Conservation (phyloP, 2,888 invertebrate species). For the Ligdia adustata region DNA sequence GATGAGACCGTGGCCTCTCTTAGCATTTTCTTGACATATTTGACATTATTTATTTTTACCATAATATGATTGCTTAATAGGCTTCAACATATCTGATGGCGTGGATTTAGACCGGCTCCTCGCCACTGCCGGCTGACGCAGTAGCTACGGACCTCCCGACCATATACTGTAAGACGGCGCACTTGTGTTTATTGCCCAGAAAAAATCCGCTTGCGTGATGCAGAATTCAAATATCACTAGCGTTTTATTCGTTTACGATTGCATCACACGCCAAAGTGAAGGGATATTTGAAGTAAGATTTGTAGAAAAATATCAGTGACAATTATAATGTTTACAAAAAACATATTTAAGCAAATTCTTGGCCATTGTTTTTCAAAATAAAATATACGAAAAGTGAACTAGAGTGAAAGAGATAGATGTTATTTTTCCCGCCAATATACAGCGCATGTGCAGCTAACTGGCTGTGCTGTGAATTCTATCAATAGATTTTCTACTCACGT, state of each 20-base stretch:
- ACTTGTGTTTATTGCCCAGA: slow-evolving; percentile 38
- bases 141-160: slow-evolving; percentile 79
- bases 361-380: slow-evolving; percentile 8
- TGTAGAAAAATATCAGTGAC: neutral
- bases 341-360: neutral
- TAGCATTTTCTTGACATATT: slow-evolving; percentile 77
- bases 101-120: slow-evolving; percentile 74
- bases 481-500: slow-evolving; percentile 10
- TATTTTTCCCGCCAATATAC: slow-evolving; percentile 25
- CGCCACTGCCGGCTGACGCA: slow-evolving; percentile 72
- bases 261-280: neutral
- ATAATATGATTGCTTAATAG: slow-evolving; percentile 71
- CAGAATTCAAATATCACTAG: slow-evolving; percentile 47
- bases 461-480: slow-evolving; percentile 13
- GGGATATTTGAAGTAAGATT: slow-evolving; percentile 1
- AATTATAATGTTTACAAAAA: neutral
- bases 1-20: slow-evolving; percentile 75
- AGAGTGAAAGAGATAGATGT: slow-evolving; percentile 30
- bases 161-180: fast-evolving
- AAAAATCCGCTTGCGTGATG: slow-evolving; percentile 65
- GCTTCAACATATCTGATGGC: slow-evolving; percentile 75
- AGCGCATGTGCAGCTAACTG: slow-evolving; percentile 18
- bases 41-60: slow-evolving; percentile 68
- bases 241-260: neutral
- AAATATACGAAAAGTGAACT: slow-evolving; percentile 11